Base-by-base conservation (phyloP, 2,888 invertebrate species). In the Leptopilina drosophilae region DNA sequence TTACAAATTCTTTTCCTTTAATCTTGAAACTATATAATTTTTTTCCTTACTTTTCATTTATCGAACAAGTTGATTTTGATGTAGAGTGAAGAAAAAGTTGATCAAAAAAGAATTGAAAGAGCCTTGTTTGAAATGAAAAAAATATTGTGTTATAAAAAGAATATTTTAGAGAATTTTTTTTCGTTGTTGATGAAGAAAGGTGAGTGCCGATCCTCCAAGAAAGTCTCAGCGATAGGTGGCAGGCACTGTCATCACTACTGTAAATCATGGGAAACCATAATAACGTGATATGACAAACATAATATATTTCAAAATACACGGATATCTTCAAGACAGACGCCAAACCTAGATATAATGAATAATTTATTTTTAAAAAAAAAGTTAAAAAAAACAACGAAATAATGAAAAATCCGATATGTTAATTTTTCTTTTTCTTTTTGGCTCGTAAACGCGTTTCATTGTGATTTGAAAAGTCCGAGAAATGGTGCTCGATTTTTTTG, bases 181-280 rank as follows among this genome's bases (percentile, higher is more conserved):
- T 73, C n/a, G 73, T 53, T 73, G 73, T 26, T 33, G 56, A 8
- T 73, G 73, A 56, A 73, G 56, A 56, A 73, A 73, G 15, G 56
- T 33, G 73, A 80, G 82, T 82, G 86, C 85, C 86, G 89, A 89
- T 89, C 89, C 89, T 89, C 89, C 89, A 89, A 89, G 87, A 84
- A 88, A 87, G 88, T 87, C 87, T 87, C 86, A 89, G 89, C 88
- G 86, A 89, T 49, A 49, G 88, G 88, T 89, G 86, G 89, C 89
- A 89, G 89, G 89, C 89, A 89, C 88, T 88, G 89, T 89, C 85
- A 85, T 89, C 87, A 88, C 89, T 89, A 89, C 88, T 89, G 84
- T 84, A 86, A 84, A 86, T 79, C 56, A 84, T 81, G 82, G 82
- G 85, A 85, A 86, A 85, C 85, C 83, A 88, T 86, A 87, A 83